A percentile compares a stretch with the other conserved stretches of the same genome.
Evolutionary conservation across 2,797 vertebrate species (phyloP).

Genomic region (Sebastes melanostomus): DNA sequence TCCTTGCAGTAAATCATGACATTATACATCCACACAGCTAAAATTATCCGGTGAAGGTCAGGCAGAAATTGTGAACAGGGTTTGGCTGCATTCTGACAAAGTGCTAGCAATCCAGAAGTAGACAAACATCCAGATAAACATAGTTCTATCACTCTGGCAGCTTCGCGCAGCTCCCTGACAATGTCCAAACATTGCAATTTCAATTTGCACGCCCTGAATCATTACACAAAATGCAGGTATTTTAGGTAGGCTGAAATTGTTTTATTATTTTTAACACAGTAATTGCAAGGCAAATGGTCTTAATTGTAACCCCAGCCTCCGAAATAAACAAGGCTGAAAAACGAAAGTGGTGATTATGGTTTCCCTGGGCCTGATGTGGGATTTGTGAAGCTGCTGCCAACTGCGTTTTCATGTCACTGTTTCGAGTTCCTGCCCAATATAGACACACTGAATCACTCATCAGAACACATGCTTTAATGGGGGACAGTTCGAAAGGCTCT

Average conservation of each 20-base stretch:
- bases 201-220: conserved; percentile 79
- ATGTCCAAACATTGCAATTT: conserved; percentile 82
- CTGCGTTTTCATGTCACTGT: conserved; percentile 84
- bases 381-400: conserved; percentile 84
- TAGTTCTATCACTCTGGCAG: conserved; percentile 69
- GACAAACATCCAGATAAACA: conserved; percentile 75
- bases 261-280: conserved; percentile 89
- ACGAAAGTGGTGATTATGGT: conserved; percentile 86
- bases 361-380: conserved; percentile 84
- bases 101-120: conserved; percentile 66
- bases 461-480: conserved; percentile 80
- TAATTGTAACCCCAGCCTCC: conserved; percentile 86
- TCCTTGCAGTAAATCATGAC: conserved; percentile 76
- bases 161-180: conserved; percentile 68
- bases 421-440: conserved; percentile 80
- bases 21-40: conserved; percentile 76
- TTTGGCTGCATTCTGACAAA: conserved; percentile 73
- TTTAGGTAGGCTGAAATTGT: conserved; percentile 81
- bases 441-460: conserved; percentile 83
- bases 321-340: conserved; percentile 87
- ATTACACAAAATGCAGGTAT: conserved; percentile 80
- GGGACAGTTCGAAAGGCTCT: conserved; percentile 62
- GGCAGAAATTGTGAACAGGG: conserved; percentile 69
- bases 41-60: conserved; percentile 75
- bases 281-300: conserved; percentile 87